Percentiles rank a stretch among this genome's conserved stretches.
These are phyloP conservation scores for Platycercus adscitus DNA, from an alignment of 2,113 vertebrate genomes.

Conservation along the genomic window DNA sequence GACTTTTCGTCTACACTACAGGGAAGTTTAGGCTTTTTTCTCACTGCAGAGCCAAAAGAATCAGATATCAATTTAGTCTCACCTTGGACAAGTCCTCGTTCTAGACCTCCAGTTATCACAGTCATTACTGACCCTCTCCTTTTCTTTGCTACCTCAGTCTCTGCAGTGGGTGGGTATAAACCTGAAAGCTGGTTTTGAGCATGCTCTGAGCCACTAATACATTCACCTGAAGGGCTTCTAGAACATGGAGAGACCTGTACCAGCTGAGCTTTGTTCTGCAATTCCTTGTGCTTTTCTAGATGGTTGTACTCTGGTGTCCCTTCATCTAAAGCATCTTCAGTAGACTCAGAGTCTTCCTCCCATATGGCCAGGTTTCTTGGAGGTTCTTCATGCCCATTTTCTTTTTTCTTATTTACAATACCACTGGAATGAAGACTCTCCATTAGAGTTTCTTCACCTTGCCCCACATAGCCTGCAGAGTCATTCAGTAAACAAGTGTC, in stretches of 20 bases:
- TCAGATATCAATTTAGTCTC: background rate
- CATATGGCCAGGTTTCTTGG: background rate
- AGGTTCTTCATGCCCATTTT: background rate
- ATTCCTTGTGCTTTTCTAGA: background rate
- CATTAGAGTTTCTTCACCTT: background rate
- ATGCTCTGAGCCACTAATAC: background rate
- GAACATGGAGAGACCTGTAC: conserved; percentile 59
- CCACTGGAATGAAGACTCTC: background rate
- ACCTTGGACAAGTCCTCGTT: conserved; percentile 67
- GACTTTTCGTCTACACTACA: background rate
- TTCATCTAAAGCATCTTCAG: conserved; percentile 69
- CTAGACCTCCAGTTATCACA: conserved; percentile 49
- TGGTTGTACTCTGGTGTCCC: conserved; percentile 40
- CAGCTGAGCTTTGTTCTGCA: background rate
- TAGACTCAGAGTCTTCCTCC: conserved; percentile 55
- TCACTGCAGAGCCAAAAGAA: background rate
- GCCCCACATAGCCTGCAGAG: background rate
- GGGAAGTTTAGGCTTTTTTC: conserved; percentile 16
- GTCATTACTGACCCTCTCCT: conserved; percentile 63
- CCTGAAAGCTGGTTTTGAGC: background rate
- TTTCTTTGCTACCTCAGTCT: background rate
- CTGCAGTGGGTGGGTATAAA: background rate
- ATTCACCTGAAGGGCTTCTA: conserved; percentile 54
- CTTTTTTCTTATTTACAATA: background rate
- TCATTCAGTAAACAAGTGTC: conserved; percentile 33